Conservation (phyloP, 2,888 invertebrate genomes). For the Sepioteuthis lessoniana region DNA sequence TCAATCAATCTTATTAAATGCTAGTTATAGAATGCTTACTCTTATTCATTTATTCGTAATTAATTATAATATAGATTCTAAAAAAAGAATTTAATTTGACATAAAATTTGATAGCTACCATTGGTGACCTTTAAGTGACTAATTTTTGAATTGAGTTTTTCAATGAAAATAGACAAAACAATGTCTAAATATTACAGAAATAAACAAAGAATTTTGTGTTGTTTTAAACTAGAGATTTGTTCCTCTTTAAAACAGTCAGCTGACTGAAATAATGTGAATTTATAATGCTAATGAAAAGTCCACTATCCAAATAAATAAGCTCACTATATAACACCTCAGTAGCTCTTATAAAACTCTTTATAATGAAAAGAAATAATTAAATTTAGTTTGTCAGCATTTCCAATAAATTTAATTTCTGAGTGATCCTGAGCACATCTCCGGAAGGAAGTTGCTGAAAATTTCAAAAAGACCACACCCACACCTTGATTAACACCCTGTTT, state of each 20-base stretch:
- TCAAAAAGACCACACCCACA: background rate
- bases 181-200: background rate
- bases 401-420: slow-evolving; percentile 10
- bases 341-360: background rate
- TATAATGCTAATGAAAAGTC: background rate
- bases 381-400: slow-evolving; percentile 23
- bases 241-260: background rate
- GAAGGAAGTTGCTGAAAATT: background rate
- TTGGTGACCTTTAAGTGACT: too few relatives aligned
- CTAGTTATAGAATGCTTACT: too few relatives aligned
- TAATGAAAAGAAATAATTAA: slow-evolving; percentile 33
- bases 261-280: background rate
- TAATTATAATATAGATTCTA: too few relatives aligned
- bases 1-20: too few relatives aligned
- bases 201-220: background rate
- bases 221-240: background rate
- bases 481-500: background rate
- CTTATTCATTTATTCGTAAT: too few relatives aligned
- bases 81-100: too few relatives aligned
- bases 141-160: too few relatives aligned
- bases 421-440: background rate
- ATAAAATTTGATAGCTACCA: too few relatives aligned
- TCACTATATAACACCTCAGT: background rate
- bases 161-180: too few relatives aligned
- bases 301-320: background rate